Conservation (phyloP, 2,113 vertebrate genomes). For the Zosterops borbonicus region DNA sequence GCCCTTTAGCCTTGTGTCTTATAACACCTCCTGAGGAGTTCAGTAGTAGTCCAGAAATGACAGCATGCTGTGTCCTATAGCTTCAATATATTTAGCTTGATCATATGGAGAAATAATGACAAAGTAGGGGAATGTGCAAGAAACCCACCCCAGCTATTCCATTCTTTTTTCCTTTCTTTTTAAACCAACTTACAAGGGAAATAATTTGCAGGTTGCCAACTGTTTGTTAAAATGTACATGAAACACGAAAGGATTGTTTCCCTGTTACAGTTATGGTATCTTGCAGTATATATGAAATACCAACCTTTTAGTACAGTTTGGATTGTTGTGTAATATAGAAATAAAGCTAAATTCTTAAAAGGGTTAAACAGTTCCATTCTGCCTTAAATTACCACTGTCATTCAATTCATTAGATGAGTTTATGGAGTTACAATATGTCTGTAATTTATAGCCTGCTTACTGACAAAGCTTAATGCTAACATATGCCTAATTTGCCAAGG, state of each 20-base stretch:
- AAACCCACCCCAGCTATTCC: background rate
- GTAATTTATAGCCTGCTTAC: constrained; percentile 80
- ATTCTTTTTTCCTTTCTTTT: background rate
- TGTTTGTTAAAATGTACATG: background rate
- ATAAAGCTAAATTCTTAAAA: constrained; percentile 67
- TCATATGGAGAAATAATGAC: constrained; percentile 20
- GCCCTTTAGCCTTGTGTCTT: constrained; percentile 40
- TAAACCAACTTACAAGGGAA: background rate
- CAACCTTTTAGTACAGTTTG: constrained; percentile 32
- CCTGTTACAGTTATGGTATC: background rate
- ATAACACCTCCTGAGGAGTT: constrained; percentile 11
- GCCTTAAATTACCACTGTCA: constrained; percentile 70
- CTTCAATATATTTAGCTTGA: constrained; percentile 38
- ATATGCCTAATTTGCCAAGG: constrained; percentile 80
- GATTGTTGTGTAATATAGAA: constrained; percentile 47
- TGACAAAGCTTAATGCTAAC: constrained; percentile 79
- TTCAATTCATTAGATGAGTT: constrained; percentile 80
- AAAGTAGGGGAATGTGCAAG: background rate
- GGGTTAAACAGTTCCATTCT: constrained; percentile 70
- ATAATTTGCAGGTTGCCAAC: background rate
- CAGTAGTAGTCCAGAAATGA: constrained; percentile 30
- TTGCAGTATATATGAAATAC: background rate
- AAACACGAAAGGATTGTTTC: background rate
- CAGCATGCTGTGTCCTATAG: background rate
- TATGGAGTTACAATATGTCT: constrained; percentile 77